These are phyloP conservation scores for Sinosuthora webbiana DNA, from an alignment of 2,113 vertebrate species.

Conservation along the genomic window DNA sequence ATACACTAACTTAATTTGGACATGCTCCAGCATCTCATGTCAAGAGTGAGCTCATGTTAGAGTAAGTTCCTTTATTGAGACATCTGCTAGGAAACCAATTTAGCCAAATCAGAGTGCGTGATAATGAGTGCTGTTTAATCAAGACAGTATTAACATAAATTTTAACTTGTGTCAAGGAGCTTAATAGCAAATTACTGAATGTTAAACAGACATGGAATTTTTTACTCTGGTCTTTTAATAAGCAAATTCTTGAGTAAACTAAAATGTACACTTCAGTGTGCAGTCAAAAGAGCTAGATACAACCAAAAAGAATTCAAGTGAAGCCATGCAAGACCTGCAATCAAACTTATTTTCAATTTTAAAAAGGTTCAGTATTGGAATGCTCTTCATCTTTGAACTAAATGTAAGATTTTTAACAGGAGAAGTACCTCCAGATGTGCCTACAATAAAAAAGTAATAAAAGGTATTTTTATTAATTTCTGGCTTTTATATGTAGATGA, in stretches of 20 bases:
- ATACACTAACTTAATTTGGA: slow-evolving; percentile 2
- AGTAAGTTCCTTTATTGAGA: not conserved
- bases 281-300: not conserved
- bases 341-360: not conserved
- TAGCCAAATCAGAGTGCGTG: slow-evolving; percentile 3
- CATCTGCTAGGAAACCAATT: slow-evolving; percentile 17
- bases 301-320: not conserved
- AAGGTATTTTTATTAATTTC: not conserved
- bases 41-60: not conserved
- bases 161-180: slow-evolving; percentile 36
- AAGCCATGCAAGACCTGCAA: not conserved
- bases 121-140: slow-evolving; percentile 43
- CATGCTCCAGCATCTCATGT: not conserved
- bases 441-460: not conserved
- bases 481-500: not conserved
- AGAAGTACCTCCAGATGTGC: not conserved
- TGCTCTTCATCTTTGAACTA: not conserved
- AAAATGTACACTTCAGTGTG: not conserved
- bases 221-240: not conserved
- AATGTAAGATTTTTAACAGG: not conserved
- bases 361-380: not conserved
- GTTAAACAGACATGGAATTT: not conserved
- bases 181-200: slow-evolving; percentile 32
- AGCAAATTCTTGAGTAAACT: not conserved
- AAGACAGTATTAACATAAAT: slow-evolving; percentile 43